Base-by-base conservation (phyloP, 2,888 invertebrate genomes). In the Polylopha cassiicola region DNA sequence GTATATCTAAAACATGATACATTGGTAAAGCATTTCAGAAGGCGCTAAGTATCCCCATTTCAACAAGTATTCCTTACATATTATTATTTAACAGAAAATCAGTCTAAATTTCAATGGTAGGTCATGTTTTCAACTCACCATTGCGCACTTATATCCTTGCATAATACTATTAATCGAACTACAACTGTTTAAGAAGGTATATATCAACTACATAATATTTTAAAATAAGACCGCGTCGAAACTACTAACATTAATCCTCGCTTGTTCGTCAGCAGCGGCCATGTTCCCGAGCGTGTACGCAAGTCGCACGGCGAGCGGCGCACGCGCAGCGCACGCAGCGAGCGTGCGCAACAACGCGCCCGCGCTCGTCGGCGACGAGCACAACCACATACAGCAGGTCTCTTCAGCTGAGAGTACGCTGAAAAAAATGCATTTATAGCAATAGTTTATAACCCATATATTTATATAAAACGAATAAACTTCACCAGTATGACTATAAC, bases 221-320 rank as follows among this genome's bases (percentile, higher is more conserved):
- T 1, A 27, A 2, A 17, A 26, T 10, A 2, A 23, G 7, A 7
- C 10, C 7, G 2, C 3, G n/a, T 10, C 1, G 14, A 17, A 13
- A 4, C 15, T 4, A 47, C 65, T 52, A n/a, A 80, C 82, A 37
- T 73, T 62, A 4, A 70, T 76, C 44, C 95, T 78, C 0, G 93
- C 91, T 23, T 87, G 86, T 44, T 94, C 92, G 56, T 90, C 90
- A 51, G 90, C 91, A 10, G 95, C 93, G 61, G 95, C 91, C 73
- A 95, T 89, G 68, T 95, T 95, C 11, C 95, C 95, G 24, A 95
- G 84, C 45, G 93, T 92, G 71, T 95, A 95, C 1, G 93, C 91
- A 33, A 95, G 84, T 2, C 95, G 87, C 32, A 94, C 91, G 34
- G 92, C 88, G 34, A 93, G 89, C 50, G 92, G 90, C 46, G 92